Conservation (phyloP, 1,140 invertebrate genomes). For the Bombus consobrinus region DNA sequence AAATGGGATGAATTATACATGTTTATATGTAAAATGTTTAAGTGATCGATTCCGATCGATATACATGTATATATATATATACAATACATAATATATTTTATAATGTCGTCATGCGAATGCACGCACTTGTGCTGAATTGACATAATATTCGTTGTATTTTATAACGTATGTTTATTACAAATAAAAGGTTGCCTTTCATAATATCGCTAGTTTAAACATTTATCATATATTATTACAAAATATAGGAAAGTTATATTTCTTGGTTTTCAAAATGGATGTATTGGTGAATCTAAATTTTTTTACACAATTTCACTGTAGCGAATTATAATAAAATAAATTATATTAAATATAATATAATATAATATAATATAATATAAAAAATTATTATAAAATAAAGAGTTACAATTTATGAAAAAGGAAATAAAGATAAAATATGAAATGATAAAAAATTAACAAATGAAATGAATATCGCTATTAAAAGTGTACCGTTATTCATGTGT, state of each 20-base stretch:
- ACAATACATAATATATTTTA: constrained; percentile 50
- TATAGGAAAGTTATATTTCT: not conserved
- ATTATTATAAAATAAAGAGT: too few species aligned
- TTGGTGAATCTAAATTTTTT: not conserved
- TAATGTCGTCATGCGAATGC: constrained; percentile 27
- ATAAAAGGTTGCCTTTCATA: constrained; percentile 73
- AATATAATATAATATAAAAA: too few species aligned
- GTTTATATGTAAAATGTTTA: constrained; percentile 16
- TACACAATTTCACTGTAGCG: not conserved
- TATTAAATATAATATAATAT: too few species aligned
- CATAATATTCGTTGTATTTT: constrained; percentile 66
- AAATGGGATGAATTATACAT: constrained; percentile 28
- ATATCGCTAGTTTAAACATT: constrained; percentile 16
- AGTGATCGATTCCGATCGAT: constrained; percentile 18
- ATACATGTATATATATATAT: constrained; percentile 6
- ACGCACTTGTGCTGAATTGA: constrained; percentile 33
- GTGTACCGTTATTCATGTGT: too few species aligned
- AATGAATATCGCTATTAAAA: too few species aligned
- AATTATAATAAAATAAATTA: not conserved
- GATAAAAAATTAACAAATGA: too few species aligned
- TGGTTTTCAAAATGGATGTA: not conserved
- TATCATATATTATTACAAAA: not conserved
- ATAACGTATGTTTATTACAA: constrained; percentile 70
- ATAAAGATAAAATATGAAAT: too few species aligned
- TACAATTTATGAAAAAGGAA: too few species aligned